Percentiles rank a stretch among this genome's conserved stretches.
Conservation (phyloP, 37 sponge, comb jelly and placozoan species). For the Spongia lamella region DNA sequence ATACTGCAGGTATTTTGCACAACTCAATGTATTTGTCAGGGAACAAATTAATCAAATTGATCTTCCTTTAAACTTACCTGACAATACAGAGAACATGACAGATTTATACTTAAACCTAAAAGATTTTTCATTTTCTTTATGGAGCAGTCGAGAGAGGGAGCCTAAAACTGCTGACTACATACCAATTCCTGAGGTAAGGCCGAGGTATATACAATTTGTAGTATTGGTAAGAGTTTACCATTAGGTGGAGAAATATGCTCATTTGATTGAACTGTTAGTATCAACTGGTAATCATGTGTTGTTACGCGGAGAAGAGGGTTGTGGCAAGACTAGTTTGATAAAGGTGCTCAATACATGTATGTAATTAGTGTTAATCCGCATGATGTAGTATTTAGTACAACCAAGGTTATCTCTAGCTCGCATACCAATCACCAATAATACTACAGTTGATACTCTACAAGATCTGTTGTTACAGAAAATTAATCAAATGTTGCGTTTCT, state of each 20-base stretch:
- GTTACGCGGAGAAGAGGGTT: conserved; percentile 55
- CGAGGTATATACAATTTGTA: neutral
- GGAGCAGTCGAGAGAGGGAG: conserved; percentile 37
- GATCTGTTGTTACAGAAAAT: too few relatives aligned
- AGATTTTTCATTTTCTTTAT: conserved; percentile 47
- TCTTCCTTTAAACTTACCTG: conserved; percentile 41
- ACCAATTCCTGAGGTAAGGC: conserved; percentile 53
- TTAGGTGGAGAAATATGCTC: conserved; percentile 49
- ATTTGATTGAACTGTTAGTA: conserved; percentile 53
- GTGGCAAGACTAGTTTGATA: conserved; percentile 63
- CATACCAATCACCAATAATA: too few relatives aligned
- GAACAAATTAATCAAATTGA: conserved; percentile 43
- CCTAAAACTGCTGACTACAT: conserved; percentile 20
- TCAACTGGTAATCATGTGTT: conserved; percentile 60
- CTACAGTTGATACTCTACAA: too few relatives aligned
- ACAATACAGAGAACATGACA: conserved; percentile 52
- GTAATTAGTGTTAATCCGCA: too few relatives aligned
- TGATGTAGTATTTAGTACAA: too few relatives aligned
- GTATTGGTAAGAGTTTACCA: neutral
- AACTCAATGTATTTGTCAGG: conserved; percentile 55
- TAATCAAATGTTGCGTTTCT: too few relatives aligned
- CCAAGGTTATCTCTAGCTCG: too few relatives aligned
- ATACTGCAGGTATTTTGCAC: conserved; percentile 17
- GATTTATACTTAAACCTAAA: conserved; percentile 70
- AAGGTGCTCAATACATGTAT: conserved; percentile 14